phyloP scores from a whole-genome alignment of 2,797 vertebrate species.

The Pseudomugil gertrudae region DNA sequence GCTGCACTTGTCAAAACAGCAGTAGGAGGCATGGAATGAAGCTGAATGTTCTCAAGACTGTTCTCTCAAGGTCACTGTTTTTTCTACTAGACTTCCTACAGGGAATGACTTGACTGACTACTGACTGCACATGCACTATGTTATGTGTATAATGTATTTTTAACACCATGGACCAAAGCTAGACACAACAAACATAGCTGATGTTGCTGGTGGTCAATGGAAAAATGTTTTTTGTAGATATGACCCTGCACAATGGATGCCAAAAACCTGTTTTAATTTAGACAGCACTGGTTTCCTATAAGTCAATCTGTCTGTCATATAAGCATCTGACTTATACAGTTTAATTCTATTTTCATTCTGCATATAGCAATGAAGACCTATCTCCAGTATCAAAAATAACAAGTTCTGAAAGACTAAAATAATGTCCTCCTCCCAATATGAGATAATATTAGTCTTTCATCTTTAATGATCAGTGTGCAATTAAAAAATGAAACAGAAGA shows the following conservation, averaged over 20 bases:
- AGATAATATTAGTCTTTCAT: neutral
- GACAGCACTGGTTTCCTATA: slow-evolving; percentile 3
- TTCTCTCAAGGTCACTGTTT: slow-evolving; percentile 71
- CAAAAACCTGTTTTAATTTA: slow-evolving; percentile 7
- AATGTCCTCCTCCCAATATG: neutral
- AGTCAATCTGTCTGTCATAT: neutral
- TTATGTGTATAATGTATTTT: slow-evolving; percentile 56
- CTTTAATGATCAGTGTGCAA: neutral
- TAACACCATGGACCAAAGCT: slow-evolving; percentile 33
- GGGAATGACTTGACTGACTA: slow-evolving; percentile 57
- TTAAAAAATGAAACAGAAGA: neutral
- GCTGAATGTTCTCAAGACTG: slow-evolving; percentile 62
- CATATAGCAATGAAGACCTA: neutral
- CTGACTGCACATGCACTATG: slow-evolving; percentile 51
- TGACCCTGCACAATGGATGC: neutral
- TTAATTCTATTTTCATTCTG: neutral
- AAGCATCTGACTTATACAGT: too few species aligned
- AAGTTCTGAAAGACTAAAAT: neutral
- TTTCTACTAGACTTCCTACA: slow-evolving; percentile 53
- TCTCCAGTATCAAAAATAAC: neutral
- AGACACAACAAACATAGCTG: slow-evolving; percentile 14
- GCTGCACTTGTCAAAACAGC: slow-evolving; percentile 72
- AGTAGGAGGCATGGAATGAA: slow-evolving; percentile 54
- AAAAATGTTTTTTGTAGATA: neutral
- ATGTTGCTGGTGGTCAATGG: slow-evolving; percentile 13